A percentile compares a stretch with the other conserved stretches of the same genome.
Evolutionary conservation across 2,797 vertebrate genomes (phyloP).

Genomic region (Manis javanica): DNA sequence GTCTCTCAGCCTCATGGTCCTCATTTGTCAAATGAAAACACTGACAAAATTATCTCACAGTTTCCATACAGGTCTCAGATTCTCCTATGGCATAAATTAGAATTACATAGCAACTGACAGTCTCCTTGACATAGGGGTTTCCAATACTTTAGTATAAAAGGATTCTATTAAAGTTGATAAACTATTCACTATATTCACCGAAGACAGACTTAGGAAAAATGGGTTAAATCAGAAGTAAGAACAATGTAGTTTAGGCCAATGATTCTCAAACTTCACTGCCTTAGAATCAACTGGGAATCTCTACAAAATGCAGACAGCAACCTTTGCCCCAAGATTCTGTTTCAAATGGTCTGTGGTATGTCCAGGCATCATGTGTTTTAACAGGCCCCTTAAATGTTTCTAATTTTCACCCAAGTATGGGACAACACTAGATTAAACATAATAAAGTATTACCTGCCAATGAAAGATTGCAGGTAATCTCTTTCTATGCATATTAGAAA

Average conservation of each 20-base stretch:
- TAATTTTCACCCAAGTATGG: background rate
- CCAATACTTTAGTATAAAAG: background rate
- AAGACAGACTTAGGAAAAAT: background rate
- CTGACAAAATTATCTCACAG: background rate
- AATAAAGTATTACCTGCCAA: background rate
- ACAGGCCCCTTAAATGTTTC: background rate
- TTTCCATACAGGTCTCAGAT: background rate
- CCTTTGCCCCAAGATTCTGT: background rate
- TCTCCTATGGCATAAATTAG: background rate
- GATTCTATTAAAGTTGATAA: background rate
- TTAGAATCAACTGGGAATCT: background rate
- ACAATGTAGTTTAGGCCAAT: background rate
- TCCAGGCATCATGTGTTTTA: background rate
- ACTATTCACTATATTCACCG: background rate
- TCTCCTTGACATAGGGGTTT: background rate
- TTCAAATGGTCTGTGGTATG: background rate
- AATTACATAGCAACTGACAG: background rate
- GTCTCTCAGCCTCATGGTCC: background rate
- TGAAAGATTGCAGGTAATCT: background rate
- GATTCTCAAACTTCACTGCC: background rate
- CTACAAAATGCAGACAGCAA: background rate
- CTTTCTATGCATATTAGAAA: conserved; percentile 22
- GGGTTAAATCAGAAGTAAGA: background rate
- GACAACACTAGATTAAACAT: background rate
- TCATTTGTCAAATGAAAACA: background rate